Percentiles rank a stretch among this genome's conserved stretches.
phyloP scores from a whole-genome alignment of 2,888 invertebrate species.

The Zhengitettix transpicula region DNA sequence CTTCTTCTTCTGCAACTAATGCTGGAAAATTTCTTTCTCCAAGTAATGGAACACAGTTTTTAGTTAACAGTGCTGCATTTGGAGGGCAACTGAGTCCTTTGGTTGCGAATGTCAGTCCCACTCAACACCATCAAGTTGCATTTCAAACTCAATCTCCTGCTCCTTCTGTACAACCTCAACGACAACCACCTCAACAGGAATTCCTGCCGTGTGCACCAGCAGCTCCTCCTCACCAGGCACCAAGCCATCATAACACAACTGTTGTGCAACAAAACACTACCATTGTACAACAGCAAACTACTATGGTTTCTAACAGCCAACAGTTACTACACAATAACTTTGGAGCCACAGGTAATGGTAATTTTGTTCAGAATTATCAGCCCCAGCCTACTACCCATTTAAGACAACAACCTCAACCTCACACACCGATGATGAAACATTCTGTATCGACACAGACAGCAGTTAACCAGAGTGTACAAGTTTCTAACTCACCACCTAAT shows the following conservation, averaged over 20 bases:
- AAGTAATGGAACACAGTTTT: conserved; percentile 39
- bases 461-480: conserved; percentile 26
- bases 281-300: conserved; percentile 67
- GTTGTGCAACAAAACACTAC: conserved; percentile 75
- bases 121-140: conserved; percentile 29
- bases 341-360: background rate
- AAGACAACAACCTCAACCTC: conserved; percentile 18
- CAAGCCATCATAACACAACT: conserved; percentile 39
- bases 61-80: conserved; percentile 41
- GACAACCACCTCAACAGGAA: conserved; percentile 38
- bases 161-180: conserved; percentile 23
- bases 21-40: conserved; percentile 56
- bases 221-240: conserved; percentile 31
- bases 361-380: conserved; percentile 5
- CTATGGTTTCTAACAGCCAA: conserved; percentile 54
- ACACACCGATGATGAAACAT: conserved; percentile 30
- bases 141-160: conserved; percentile 31
- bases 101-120: conserved; percentile 51
- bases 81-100: conserved; percentile 47
- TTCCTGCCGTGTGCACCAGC: conserved; percentile 52
- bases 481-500: conserved; percentile 17
- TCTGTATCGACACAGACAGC: conserved; percentile 64
- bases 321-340: conserved; percentile 18
- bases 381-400: conserved; percentile 20
- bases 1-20: conserved; percentile 16